Percentiles rank a stretch among this genome's conserved stretches.
These are phyloP conservation scores for Yponomeuta cagnagella DNA, from an alignment of 2,888 invertebrate species.

Conservation along the genomic window DNA sequence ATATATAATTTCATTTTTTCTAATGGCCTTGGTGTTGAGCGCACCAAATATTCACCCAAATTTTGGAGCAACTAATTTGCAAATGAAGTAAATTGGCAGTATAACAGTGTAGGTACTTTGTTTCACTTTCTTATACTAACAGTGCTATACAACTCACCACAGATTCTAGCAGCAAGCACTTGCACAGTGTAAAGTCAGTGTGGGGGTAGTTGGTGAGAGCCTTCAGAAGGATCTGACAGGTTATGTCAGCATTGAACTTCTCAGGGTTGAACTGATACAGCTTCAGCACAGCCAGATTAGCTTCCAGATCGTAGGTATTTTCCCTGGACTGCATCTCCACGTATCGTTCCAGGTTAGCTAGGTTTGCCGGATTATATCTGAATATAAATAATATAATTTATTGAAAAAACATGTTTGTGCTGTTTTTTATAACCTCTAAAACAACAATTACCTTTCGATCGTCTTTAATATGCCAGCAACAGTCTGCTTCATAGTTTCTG, in stretches of 20 bases:
- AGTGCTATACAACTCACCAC: conserved; percentile 42
- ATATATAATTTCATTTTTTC: too few relatives aligned
- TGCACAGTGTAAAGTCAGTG: conserved; percentile 98
- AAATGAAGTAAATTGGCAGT: too few relatives aligned
- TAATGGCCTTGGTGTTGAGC: too few relatives aligned
- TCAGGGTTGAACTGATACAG: conserved; percentile 97
- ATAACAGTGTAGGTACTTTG: too few relatives aligned
- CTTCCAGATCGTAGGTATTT: conserved; percentile 97
- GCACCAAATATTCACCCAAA: too few relatives aligned
- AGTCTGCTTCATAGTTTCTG: conserved; percentile 89
- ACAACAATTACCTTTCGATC: conserved; percentile 86
- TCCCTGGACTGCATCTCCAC: conserved; percentile 95
- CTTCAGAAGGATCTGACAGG: conserved; percentile 93
- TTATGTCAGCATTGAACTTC: conserved; percentile 88
- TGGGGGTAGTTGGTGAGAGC: conserved; percentile 98
- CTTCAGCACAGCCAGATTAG: conserved; percentile 96
- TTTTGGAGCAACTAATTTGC: too few relatives aligned
- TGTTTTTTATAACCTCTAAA: conserved; percentile 1
- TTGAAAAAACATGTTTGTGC: too few relatives aligned
- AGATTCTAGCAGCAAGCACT: conserved; percentile 91
- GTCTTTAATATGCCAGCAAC: conserved; percentile 92
- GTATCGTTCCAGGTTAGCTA: conserved; percentile 92
- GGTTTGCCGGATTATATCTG: conserved; percentile 97
- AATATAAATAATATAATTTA: conserved; percentile 19
- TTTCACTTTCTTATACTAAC: too few relatives aligned